A percentile compares a stretch with the other conserved stretches of the same genome.
phyloP scores from a whole-genome alignment of 1,140 invertebrate species.

The Leptonema lineaticorne region DNA sequence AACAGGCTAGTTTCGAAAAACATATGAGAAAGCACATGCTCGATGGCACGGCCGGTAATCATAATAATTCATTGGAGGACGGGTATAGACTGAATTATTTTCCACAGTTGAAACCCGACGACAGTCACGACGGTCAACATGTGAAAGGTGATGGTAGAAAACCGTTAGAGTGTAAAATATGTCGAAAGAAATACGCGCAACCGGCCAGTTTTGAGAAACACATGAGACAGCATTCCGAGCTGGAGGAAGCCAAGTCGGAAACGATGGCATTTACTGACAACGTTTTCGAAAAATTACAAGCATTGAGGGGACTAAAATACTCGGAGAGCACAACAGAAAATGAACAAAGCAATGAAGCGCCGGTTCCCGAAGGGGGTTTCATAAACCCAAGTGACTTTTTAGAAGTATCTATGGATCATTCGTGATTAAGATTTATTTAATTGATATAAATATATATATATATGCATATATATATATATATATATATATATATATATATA shows the following conservation, averaged over 20 bases:
- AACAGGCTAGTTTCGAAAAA: constrained; percentile 41
- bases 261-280: constrained; percentile 21
- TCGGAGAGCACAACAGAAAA: constrained; percentile 11
- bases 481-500: no score
- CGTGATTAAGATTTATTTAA: constrained; percentile 36
- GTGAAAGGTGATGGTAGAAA: constrained; percentile 28
- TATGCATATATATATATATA: no score
- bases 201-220: constrained; percentile 41
- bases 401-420: constrained; percentile 41
- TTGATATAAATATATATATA: constrained; percentile 18
- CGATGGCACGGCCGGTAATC: constrained; percentile 28
- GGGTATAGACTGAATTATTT: constrained; percentile 26
- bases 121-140: neutral
- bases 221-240: constrained; percentile 39
- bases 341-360: constrained; percentile 22
- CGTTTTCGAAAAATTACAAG: constrained; percentile 18
- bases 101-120: constrained; percentile 12
- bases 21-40: constrained; percentile 37
- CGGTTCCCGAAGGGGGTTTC: constrained; percentile 26
- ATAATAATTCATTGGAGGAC: constrained; percentile 30
- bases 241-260: constrained; percentile 27
- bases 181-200: constrained; percentile 41
- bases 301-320: neutral
- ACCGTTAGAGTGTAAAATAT: constrained; percentile 37
- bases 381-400: constrained; percentile 41